Conservation (phyloP, 2,797 vertebrate genomes). For the Hyperoplus immaculatus region DNA sequence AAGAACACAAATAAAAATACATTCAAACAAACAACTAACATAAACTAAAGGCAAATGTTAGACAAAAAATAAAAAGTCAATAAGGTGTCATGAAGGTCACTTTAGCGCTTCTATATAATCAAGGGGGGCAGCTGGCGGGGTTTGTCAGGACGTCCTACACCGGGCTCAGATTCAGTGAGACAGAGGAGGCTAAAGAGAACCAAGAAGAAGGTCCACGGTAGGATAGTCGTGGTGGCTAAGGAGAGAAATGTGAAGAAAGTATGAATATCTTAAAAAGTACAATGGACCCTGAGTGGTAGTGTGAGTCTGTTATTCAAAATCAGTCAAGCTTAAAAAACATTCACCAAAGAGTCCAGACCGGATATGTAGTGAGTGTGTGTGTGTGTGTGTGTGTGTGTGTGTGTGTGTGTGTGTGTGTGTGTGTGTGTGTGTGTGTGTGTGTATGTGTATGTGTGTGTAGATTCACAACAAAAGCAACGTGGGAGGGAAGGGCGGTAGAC, state of each 20-base stretch:
- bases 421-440: no score
- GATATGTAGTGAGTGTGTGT: slow-evolving; percentile 12
- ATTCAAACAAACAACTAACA: no score
- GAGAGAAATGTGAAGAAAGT: not conserved
- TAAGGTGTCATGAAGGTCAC: no score
- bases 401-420: no score
- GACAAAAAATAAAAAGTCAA: no score
- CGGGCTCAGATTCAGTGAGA: slow-evolving; percentile 65
- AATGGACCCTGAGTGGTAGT: slow-evolving; percentile 15
- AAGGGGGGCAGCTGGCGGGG: slow-evolving; percentile 42
- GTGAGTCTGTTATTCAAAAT: slow-evolving; percentile 58
- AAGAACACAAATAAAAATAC: no score
- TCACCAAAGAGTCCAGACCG: slow-evolving; percentile 36
- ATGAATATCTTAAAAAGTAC: slow-evolving; percentile 28
- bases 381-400: no score
- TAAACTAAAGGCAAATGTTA: no score
- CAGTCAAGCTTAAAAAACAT: slow-evolving; percentile 65
- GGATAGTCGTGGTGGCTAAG: slow-evolving; percentile 52
- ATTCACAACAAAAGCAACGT: slow-evolving; percentile 37
- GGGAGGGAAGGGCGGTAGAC: not conserved
- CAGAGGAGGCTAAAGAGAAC: slow-evolving; percentile 65
- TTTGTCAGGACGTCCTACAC: slow-evolving; percentile 57
- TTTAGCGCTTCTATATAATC: no score
- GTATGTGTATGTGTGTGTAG: no score
- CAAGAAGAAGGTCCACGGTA: slow-evolving; percentile 51